Evolutionary conservation across 2,113 vertebrate genomes (phyloP).

Genomic region (Grantiella picta): DNA sequence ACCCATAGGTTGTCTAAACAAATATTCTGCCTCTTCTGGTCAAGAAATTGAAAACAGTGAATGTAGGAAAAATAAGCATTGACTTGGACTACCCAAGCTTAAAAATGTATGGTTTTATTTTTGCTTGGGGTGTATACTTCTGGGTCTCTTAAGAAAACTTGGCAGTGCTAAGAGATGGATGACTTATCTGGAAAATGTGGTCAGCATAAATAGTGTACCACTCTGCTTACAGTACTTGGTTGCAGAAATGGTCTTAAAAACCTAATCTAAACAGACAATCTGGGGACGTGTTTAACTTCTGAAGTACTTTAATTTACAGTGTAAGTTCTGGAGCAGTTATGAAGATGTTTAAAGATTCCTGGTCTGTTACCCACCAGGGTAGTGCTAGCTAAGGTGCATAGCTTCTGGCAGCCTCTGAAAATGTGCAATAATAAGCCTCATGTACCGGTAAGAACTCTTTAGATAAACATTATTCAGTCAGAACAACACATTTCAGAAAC

Average conservation of each 20-base stretch:
- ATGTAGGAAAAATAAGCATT: background rate
- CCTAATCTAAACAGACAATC: background rate
- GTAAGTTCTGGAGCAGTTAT: background rate
- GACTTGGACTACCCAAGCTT: background rate
- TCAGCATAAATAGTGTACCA: constrained; percentile 13
- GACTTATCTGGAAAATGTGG: constrained; percentile 10
- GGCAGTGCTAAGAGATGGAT: background rate
- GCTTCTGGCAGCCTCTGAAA: background rate
- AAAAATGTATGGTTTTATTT: background rate
- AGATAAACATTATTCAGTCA: background rate
- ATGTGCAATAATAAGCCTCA: background rate
- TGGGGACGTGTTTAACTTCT: background rate
- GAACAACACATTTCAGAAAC: background rate
- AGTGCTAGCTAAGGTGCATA: background rate
- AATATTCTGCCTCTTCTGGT: background rate
- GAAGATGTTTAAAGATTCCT: background rate
- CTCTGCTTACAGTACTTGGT: constrained; percentile 1
- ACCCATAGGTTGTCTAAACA: background rate
- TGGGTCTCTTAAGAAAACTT: background rate
- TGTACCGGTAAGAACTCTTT: fast-evolving
- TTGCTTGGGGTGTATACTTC: background rate
- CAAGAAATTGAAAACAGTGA: background rate
- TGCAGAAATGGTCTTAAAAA: background rate
- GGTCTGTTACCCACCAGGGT: background rate
- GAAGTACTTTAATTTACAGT: background rate